These are phyloP conservation scores for Ciconia maguari DNA, from an alignment of 2,113 vertebrate species.

Conservation along the genomic window DNA sequence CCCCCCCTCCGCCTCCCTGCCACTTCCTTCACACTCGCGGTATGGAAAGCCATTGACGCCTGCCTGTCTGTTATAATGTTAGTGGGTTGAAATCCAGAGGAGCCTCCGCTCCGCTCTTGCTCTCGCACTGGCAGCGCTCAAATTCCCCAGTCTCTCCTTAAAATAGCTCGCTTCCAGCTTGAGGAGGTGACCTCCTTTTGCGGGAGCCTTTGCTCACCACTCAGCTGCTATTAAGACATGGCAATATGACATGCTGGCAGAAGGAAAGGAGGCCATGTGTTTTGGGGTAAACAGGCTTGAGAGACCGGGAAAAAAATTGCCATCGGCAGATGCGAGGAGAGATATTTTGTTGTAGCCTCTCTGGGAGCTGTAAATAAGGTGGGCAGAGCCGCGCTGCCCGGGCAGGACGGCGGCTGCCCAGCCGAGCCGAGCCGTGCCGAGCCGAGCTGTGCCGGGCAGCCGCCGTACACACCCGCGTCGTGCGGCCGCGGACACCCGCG, in stretches of 20 bases:
- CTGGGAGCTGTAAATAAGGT: background rate
- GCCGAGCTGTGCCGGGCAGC: background rate
- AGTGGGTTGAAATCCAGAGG: slow-evolving; percentile 63
- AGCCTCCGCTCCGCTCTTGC: slow-evolving; percentile 55
- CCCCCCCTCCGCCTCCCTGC: slow-evolving; percentile 10
- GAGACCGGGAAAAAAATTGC: background rate
- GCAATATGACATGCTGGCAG: background rate
- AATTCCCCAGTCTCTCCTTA: slow-evolving; percentile 46
- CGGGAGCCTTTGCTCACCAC: slow-evolving; percentile 36
- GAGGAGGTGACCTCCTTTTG: slow-evolving; percentile 58
- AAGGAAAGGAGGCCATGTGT: background rate
- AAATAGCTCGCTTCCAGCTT: slow-evolving; percentile 31
- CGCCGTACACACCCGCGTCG: background rate
- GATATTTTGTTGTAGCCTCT: background rate
- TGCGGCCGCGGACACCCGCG: background rate
- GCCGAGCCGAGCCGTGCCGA: background rate
- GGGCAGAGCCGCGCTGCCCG: background rate
- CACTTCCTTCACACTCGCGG: slow-evolving; percentile 71
- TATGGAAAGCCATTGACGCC: slow-evolving; percentile 75
- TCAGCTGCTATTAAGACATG: slow-evolving; percentile 54
- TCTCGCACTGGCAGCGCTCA: slow-evolving; percentile 60
- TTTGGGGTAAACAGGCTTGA: background rate
- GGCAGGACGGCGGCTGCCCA: background rate
- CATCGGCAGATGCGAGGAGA: background rate
- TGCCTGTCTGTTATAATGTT: slow-evolving; percentile 72